These are phyloP conservation scores for Tenthredo distinguenda DNA, from an alignment of 2,888 invertebrate genomes.

Conservation along the genomic window DNA sequence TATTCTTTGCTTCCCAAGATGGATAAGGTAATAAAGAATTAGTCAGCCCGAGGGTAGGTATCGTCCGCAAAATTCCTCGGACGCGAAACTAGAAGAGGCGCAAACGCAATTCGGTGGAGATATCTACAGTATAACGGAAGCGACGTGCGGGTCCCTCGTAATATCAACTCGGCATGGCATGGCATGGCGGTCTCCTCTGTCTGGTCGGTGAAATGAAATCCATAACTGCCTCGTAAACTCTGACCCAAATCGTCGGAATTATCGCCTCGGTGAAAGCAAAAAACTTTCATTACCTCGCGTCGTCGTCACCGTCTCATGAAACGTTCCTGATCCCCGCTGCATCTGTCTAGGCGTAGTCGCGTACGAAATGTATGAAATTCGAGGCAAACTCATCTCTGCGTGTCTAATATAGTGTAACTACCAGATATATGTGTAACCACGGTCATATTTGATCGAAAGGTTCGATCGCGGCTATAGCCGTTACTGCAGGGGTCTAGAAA, in stretches of 20 bases:
- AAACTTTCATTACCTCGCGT: constrained; percentile 24
- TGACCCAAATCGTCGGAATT: constrained; percentile 58
- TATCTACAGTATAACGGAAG: not conserved
- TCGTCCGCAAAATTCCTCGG: not conserved
- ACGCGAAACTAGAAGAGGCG: not conserved
- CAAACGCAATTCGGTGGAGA: not conserved
- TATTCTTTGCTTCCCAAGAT: not conserved
- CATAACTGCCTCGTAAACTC: constrained; percentile 59
- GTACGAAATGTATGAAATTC: not conserved
- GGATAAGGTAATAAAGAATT: not conserved
- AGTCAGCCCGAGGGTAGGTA: not conserved
- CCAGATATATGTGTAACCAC: no score
- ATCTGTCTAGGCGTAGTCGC: not conserved
- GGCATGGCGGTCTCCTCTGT: constrained; percentile 17
- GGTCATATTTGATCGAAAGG: not conserved
- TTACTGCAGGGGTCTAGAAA: not conserved
- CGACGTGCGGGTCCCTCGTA: not conserved
- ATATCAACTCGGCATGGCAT: constrained; percentile 9
- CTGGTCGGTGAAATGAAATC: constrained; percentile 57
- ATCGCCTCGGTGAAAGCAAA: constrained; percentile 48
- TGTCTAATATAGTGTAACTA: not conserved
- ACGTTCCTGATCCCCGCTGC: not conserved
- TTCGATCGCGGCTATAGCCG: not conserved
- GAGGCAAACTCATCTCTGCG: not conserved
- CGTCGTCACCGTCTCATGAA: not conserved